Percentiles rank a stretch among this genome's conserved stretches.
phyloP scores from a whole-genome alignment of 2,888 invertebrate genomes.

The Chalcosyrphus nemorum region DNA sequence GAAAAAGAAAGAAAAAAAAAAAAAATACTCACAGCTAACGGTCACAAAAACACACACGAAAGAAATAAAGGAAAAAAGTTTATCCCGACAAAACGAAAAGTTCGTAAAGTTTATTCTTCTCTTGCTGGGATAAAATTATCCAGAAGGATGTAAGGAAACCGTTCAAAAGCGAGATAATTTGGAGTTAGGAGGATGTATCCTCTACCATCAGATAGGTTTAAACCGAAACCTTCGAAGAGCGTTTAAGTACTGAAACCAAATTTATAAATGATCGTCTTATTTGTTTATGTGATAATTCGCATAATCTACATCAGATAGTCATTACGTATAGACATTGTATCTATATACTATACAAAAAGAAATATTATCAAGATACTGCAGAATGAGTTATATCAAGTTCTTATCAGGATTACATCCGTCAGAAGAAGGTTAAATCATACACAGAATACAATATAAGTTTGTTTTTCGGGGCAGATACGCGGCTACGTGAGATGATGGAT shows the following conservation, averaged over 20 bases:
- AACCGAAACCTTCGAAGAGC: conserved; percentile 51
- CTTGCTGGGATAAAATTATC: too few relatives aligned
- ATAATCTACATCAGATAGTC: conserved; percentile 62
- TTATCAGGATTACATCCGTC: conserved; percentile 62
- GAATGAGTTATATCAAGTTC: conserved; percentile 59
- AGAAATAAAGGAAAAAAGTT: neutral
- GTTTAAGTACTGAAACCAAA: conserved; percentile 48
- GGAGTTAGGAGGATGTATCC: neutral
- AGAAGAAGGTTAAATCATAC: conserved; percentile 45
- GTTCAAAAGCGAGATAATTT: neutral
- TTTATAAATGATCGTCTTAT: conserved; percentile 53
- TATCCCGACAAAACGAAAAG: too few relatives aligned
- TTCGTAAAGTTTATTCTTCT: too few relatives aligned
- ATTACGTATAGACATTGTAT: neutral
- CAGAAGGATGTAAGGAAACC: neutral
- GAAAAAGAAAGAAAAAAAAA: neutral
- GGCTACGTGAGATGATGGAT: conserved; percentile 30
- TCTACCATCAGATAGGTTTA: conserved; percentile 14
- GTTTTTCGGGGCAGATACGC: conserved; percentile 25
- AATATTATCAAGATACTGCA: conserved; percentile 59
- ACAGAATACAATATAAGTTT: conserved; percentile 31
- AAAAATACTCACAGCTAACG: conserved; percentile 19
- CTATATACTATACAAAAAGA: neutral
- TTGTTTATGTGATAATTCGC: conserved; percentile 65
- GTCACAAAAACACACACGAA: neutral